These are phyloP conservation scores for Lasioglossum albipes DNA, from an alignment of 1,140 invertebrate species.

Conservation along the genomic window DNA sequence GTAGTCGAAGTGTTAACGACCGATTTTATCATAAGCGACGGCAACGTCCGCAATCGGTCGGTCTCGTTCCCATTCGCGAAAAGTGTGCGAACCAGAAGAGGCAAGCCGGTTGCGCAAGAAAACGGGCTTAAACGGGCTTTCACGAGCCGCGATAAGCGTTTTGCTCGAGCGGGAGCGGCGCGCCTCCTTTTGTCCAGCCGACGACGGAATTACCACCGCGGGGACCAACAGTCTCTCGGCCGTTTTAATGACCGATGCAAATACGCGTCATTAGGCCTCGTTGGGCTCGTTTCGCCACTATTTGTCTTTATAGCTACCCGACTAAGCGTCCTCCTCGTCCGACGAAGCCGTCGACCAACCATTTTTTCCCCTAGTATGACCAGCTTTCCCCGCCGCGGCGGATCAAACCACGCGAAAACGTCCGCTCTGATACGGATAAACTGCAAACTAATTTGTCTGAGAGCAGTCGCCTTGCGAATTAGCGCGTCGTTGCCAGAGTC, in stretches of 20 bases:
- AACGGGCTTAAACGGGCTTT: slow-evolving; percentile 18
- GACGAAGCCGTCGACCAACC: too few relatives aligned
- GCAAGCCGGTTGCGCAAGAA: slow-evolving; percentile 37
- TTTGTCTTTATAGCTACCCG: slow-evolving; percentile 69
- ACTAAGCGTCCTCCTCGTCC: too few relatives aligned
- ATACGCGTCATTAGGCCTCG: slow-evolving; percentile 68
- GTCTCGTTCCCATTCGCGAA: not conserved
- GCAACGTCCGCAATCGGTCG: not conserved
- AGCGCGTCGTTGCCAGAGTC: too few relatives aligned
- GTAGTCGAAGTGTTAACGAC: too few relatives aligned
- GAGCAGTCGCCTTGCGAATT: too few relatives aligned
- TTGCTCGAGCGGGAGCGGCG: slow-evolving; percentile 29
- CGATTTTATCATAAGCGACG: not conserved
- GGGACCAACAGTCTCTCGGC: slow-evolving; percentile 44
- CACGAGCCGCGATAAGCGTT: slow-evolving; percentile 48
- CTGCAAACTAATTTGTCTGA: too few relatives aligned
- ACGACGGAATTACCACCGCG: slow-evolving; percentile 22
- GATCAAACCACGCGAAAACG: too few relatives aligned
- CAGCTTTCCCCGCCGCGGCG: too few relatives aligned
- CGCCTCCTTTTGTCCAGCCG: slow-evolving; percentile 37
- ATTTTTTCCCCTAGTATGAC: too few relatives aligned
- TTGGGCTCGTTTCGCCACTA: slow-evolving; percentile 69
- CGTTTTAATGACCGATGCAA: slow-evolving; percentile 71
- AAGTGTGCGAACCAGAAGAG: not conserved
- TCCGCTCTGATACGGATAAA: too few relatives aligned